Conservation (phyloP, 2,888 invertebrate genomes). For the Agriopis marginaria region DNA sequence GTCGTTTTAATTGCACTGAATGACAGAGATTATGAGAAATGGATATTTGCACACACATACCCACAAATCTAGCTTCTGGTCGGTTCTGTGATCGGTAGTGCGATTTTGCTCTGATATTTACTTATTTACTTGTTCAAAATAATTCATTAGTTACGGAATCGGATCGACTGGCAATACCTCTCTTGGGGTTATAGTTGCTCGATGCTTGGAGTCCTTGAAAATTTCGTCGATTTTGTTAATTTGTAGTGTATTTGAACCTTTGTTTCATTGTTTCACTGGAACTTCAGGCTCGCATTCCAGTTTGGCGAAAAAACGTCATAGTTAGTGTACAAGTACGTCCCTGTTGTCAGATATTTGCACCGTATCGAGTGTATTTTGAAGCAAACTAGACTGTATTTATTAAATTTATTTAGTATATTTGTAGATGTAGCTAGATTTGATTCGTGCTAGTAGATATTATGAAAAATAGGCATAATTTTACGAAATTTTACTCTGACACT, state of each 20-base stretch:
- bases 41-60: no score
- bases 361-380: constrained; percentile 35
- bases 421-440: constrained; percentile 10
- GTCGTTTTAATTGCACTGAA: no score
- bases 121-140: no score
- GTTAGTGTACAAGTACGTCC: constrained; percentile 74
- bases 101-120: no score
- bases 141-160: no score
- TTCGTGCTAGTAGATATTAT: not conserved
- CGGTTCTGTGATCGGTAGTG: no score
- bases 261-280: constrained; percentile 57
- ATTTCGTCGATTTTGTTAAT: constrained; percentile 7
- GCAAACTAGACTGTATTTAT: constrained; percentile 14
- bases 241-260: constrained; percentile 27
- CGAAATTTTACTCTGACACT: not conserved
- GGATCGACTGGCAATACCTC: no score
- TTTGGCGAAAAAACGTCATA: constrained; percentile 74
- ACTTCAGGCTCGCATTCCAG: constrained; percentile 81
- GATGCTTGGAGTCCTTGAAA: no score
- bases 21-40: no score
- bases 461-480: not conserved
- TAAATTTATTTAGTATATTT: constrained; percentile 9
- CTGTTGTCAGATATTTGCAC: constrained; percentile 60
- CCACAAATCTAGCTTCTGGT: no score
- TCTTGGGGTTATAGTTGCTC: no score